Percentiles rank a stretch among this genome's conserved stretches.
These are phyloP conservation scores for Sebastes schlegelii DNA, from an alignment of 2,113 vertebrate genomes.

Conservation along the genomic window DNA sequence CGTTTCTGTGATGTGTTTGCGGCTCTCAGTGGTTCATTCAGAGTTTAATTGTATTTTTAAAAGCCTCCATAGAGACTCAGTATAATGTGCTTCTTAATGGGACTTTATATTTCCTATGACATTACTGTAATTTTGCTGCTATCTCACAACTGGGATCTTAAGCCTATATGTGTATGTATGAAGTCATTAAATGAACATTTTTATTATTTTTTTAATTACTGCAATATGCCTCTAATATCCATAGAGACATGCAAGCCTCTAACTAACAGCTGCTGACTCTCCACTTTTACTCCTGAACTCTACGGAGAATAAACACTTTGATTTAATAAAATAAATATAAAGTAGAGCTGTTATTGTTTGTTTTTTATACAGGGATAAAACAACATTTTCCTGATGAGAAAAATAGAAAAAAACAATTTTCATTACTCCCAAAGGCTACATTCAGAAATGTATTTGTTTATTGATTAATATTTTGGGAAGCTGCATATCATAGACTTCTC, in stretches of 20 bases:
- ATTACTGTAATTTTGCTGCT: neutral
- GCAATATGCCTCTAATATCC: neutral
- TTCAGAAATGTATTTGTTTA: neutral
- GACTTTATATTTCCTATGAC: neutral
- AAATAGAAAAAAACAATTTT: neutral
- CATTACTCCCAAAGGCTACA: neutral
- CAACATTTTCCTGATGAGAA: neutral
- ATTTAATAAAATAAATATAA: neutral
- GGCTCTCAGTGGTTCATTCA: neutral
- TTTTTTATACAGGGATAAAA: neutral
- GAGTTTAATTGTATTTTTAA: neutral
- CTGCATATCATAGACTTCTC: no score
- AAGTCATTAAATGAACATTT: neutral
- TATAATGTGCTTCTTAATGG: neutral
- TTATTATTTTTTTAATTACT: neutral
- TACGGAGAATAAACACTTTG: neutral
- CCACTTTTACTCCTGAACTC: neutral
- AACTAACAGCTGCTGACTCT: constrained; percentile 1
- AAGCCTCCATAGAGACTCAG: neutral
- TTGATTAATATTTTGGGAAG: neutral
- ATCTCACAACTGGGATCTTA: neutral
- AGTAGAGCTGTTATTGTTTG: neutral
- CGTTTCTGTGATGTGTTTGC: neutral
- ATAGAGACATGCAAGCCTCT: neutral
- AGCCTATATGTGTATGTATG: neutral